Conservation (phyloP, 1,140 invertebrate species). For the Adoxophyes honmai region DNA sequence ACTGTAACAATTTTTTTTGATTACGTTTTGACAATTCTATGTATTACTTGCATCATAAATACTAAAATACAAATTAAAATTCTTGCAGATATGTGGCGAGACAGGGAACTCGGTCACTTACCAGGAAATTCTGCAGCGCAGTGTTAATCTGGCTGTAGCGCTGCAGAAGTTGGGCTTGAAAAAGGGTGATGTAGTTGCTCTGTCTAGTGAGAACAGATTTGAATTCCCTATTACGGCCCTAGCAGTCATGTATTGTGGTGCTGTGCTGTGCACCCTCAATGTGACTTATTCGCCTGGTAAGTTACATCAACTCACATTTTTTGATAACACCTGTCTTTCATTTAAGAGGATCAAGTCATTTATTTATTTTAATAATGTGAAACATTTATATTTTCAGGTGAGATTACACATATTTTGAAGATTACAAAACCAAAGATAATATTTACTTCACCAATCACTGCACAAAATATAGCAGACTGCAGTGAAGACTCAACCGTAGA, state of each 20-base stretch:
- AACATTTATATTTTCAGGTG: conserved; percentile 71
- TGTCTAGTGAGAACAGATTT: conserved; percentile 77
- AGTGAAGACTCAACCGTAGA: conserved; percentile 40
- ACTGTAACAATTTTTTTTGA: too few species aligned
- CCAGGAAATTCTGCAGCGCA: conserved; percentile 64
- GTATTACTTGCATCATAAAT: background rate
- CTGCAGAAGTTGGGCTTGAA: conserved; percentile 63
- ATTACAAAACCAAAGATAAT: conserved; percentile 83
- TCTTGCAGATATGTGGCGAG: conserved; percentile 67
- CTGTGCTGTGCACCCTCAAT: conserved; percentile 73
- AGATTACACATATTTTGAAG: conserved; percentile 80
- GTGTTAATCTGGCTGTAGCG: conserved; percentile 64
- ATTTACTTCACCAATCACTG: conserved; percentile 80
- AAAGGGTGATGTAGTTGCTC: conserved; percentile 70
- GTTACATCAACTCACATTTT: too few species aligned
- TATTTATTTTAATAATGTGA: too few species aligned
- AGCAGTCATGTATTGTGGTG: conserved; percentile 69
- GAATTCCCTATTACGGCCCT: conserved; percentile 70
- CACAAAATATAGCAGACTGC: conserved; percentile 60
- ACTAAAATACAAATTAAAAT: conserved; percentile 16
- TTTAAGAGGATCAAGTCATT: too few species aligned
- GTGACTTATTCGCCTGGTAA: conserved; percentile 76
- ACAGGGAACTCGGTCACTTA: conserved; percentile 66
- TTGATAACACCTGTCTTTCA: too few species aligned
- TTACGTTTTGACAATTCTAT: too few species aligned